Base-by-base conservation (phyloP, 2,888 invertebrate species). In the Ectemnius cavifrons region DNA sequence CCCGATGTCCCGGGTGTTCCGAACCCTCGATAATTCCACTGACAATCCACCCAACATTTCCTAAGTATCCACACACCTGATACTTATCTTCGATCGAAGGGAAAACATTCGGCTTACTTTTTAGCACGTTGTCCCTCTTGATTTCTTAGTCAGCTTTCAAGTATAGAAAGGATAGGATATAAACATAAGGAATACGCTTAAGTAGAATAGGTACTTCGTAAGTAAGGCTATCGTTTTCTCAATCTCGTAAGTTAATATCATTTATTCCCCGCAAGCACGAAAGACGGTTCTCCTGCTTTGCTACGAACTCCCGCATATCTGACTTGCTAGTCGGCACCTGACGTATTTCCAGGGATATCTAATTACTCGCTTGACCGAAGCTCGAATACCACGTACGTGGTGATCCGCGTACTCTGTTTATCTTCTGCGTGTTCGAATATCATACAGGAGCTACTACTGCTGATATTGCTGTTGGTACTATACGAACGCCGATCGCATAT, bases 261-360 rank as follows among this genome's bases (percentile, higher is more conserved):
- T 75, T 82, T 75, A 78, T 82, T 77, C 78, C 68, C 73, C 62
- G 73, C 74, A 66, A 81, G 81, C 65, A 64, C 69, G 72, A 74
- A 70, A 77, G 72, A 37, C 37, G 58, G 68, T 49, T 68, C 73
- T 66, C 63, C 66, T 45, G 73, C 72, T 75, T 74, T 73, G 58
- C 62, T 78, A 68, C 62, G 73, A 75, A 78, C 66, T 63, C 72
- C 20, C 65, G 74, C 57, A 63, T 75, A 83, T 82, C 82, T 74
- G 71, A 77, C 76, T 60, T 75, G 78, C 79, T 69, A 80, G 82
- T 79, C 81, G 81, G 66, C 81, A 84, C 77, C 83, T 83, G 84
- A 88, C 82, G 85, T 82, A 85, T 89, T 89, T 88, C 89, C 89
- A 89, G 87, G 88, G 85, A 84, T 89, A 89, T 89, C 89, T 89